Conservation (phyloP, 1,140 invertebrate genomes). For the Nomia melanderi region DNA sequence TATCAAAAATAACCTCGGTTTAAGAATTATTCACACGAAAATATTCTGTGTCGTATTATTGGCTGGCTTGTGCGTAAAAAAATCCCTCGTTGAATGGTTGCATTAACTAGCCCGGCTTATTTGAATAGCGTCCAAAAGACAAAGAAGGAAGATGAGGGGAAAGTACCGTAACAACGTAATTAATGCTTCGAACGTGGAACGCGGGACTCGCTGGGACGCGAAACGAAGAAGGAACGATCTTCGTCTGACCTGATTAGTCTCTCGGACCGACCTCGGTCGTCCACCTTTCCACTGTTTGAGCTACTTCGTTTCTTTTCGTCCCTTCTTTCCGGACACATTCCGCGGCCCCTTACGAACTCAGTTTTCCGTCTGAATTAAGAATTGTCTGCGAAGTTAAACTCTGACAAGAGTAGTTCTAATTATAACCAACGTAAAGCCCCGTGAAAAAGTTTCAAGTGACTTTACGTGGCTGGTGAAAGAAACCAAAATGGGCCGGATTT, state of each 20-base stretch:
- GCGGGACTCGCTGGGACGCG: slow-evolving; percentile 40
- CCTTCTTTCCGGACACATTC: neutral
- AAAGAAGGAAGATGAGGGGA: slow-evolving; percentile 5
- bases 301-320: slow-evolving; percentile 14
- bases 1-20: too few species aligned
- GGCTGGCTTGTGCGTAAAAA: too few species aligned
- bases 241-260: slow-evolving; percentile 52
- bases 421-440: slow-evolving; percentile 3
- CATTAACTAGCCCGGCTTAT: neutral
- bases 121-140: neutral
- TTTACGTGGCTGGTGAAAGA: slow-evolving; percentile 4
- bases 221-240: slow-evolving; percentile 39
- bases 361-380: slow-evolving; percentile 48
- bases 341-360: neutral
- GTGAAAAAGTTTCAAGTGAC: slow-evolving; percentile 3
- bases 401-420: slow-evolving; percentile 3
- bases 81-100: too few species aligned
- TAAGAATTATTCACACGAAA: too few species aligned
- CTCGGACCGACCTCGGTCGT: slow-evolving; percentile 18
- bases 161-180: slow-evolving; percentile 44
- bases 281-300: slow-evolving; percentile 40
- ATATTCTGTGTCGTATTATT: too few species aligned
- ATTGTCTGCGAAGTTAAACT: slow-evolving; percentile 18
- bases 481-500: neutral
- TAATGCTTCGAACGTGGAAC: slow-evolving; percentile 51